Evolutionary conservation across 2,797 vertebrate species (phyloP).

Genomic region (Cyprinella venusta): DNA sequence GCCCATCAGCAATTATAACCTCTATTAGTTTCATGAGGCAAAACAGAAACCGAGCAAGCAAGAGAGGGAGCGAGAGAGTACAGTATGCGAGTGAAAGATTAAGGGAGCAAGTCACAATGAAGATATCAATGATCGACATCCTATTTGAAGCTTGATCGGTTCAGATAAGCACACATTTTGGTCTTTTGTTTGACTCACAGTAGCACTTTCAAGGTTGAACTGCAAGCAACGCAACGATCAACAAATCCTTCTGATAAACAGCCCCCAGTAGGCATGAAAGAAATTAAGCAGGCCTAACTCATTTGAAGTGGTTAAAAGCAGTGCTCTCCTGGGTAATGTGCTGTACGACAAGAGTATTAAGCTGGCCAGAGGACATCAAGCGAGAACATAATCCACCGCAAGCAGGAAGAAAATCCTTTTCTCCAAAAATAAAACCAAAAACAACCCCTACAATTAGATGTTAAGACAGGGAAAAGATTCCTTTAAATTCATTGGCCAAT

Average conservation of each 20-base stretch:
- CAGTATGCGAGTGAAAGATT: slow-evolving; percentile 49
- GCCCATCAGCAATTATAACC: slow-evolving; percentile 74
- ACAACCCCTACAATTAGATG: not conserved
- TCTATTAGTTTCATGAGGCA: slow-evolving; percentile 58
- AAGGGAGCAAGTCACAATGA: slow-evolving; percentile 26
- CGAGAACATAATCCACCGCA: not conserved
- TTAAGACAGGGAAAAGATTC: not conserved
- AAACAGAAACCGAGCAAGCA: slow-evolving; percentile 22
- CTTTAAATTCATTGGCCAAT: not conserved
- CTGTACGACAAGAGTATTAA: slow-evolving; percentile 40
- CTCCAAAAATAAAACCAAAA: slow-evolving; percentile 19
- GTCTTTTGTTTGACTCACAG: slow-evolving; percentile 28
- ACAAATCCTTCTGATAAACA: slow-evolving; percentile 39
- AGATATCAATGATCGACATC: slow-evolving; percentile 24
- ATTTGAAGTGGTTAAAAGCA: slow-evolving; percentile 46
- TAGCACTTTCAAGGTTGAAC: slow-evolving; percentile 5
- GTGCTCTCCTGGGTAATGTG: slow-evolving; percentile 47
- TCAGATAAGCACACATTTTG: not conserved
- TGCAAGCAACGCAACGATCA: slow-evolving; percentile 20
- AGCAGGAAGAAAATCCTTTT: not conserved
- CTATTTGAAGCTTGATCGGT: not conserved
- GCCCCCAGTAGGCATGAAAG: slow-evolving; percentile 9
- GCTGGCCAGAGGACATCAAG: slow-evolving; percentile 38
- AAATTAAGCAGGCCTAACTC: slow-evolving; percentile 34
- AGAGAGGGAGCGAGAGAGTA: slow-evolving; percentile 33